These are phyloP conservation scores for Drosophila jambulina DNA, from an alignment of 1,140 invertebrate species.

Conservation along the genomic window DNA sequence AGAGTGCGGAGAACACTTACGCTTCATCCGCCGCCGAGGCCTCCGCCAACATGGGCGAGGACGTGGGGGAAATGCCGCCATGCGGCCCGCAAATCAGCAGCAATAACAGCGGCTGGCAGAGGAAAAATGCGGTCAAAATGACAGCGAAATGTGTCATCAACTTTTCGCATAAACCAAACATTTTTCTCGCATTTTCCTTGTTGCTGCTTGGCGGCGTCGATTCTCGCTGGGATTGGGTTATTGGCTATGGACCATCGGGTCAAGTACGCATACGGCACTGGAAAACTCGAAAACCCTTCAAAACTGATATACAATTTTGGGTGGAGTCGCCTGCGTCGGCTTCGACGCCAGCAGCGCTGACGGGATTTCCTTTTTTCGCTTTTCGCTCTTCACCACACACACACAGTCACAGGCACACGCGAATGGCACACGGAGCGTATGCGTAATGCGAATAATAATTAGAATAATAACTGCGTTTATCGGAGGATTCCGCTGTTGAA, in stretches of 20 bases:
- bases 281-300: constrained; percentile 39
- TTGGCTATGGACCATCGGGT: constrained; percentile 36
- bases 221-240: constrained; percentile 34
- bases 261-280: constrained; percentile 23
- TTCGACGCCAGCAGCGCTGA: constrained; percentile 63
- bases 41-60: constrained; percentile 60
- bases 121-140: constrained; percentile 84
- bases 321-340: constrained; percentile 68
- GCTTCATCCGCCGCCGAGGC: constrained; percentile 83
- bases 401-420: constrained; percentile 5
- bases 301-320: constrained; percentile 78
- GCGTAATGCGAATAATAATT: constrained; percentile 67
- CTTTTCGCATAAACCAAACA: constrained; percentile 84
- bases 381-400: constrained; percentile 41
- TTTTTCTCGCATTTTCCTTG: constrained; percentile 85
- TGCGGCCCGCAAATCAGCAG: constrained; percentile 75
- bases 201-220: constrained; percentile 41
- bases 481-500: constrained; percentile 4
- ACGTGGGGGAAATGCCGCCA: constrained; percentile 41
- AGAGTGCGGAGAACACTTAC: constrained; percentile 55
- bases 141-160: constrained; percentile 85
- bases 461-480: constrained; percentile 41
- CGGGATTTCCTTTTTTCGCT: constrained; percentile 39
- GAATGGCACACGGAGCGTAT: constrained; percentile 66
- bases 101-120: constrained; percentile 71